Evolutionary conservation across 2,113 vertebrate species (phyloP).

Genomic region (Numida meleagris): DNA sequence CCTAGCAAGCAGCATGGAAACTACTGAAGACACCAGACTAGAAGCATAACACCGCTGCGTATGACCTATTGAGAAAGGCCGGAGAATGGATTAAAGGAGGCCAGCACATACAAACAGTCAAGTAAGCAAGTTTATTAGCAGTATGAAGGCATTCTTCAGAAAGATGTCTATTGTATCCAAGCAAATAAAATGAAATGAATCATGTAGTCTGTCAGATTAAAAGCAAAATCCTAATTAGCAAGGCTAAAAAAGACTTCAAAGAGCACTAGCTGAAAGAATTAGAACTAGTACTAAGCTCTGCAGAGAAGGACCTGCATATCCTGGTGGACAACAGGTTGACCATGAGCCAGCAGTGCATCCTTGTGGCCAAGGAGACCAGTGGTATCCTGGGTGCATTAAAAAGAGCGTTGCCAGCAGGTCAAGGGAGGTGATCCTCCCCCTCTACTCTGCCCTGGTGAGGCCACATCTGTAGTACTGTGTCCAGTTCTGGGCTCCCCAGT

Average conservation of each 20-base stretch:
- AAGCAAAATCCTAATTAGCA: neutral
- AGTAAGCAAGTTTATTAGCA: conserved; percentile 43
- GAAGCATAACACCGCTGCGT: neutral
- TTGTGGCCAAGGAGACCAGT: neutral
- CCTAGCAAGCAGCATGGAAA: conserved; percentile 7
- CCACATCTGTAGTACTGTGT: too few relatives aligned
- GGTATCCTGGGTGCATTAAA: neutral
- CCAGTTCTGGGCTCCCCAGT: too few relatives aligned
- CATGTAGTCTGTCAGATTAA: conserved; percentile 1
- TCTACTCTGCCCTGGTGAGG: too few relatives aligned
- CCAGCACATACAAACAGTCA: conserved; percentile 1
- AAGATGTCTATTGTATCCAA: conserved; percentile 42
- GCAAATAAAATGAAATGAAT: conserved; percentile 52
- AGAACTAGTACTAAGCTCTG: neutral
- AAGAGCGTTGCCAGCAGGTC: neutral
- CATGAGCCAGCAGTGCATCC: neutral
- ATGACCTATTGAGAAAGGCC: conserved; percentile 63
- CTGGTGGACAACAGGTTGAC: neutral
- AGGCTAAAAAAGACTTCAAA: neutral
- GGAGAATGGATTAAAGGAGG: conserved; percentile 19
- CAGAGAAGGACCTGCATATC: neutral
- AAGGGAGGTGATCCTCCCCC: neutral
- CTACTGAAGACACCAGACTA: conserved; percentile 30
- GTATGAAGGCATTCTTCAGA: conserved; percentile 20
- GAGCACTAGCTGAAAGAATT: neutral